Evolutionary conservation across 1,140 invertebrate genomes (phyloP), one percentile per base, ranked within the genome.

Genomic region (Trichoplusia ni): DNA sequence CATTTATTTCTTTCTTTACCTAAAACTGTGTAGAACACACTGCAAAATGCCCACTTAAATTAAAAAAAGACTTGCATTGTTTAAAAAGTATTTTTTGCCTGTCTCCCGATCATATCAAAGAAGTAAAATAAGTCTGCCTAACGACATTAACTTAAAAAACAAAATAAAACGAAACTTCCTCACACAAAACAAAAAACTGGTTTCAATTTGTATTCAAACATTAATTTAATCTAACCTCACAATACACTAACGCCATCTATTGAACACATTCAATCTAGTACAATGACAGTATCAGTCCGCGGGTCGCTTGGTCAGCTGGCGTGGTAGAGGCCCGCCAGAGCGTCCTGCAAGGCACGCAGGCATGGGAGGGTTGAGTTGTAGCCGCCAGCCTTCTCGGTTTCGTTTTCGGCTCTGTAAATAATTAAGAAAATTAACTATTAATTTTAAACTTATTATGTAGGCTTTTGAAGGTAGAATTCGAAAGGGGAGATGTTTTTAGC

Each of bases 321-420:
- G 67, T 95, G 93, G 79, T 94, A 98, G 0, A 98, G 90, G 21
- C 97, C 97, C 71, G 95, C 93, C 77, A 99, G 92, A 0, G 98
- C 96, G 86, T 99, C 98, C 87, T 98, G 95, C 6, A 99, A 85
- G 0, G 97, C 98, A 75, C 98, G 90, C 49, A 96, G 90, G 86
- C 98, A 99, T 2, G 96, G 96, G 64, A 98, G 91, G 4, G 93
- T 93, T 1, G 96, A 92, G 23, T 94, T 92, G 84, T 96, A 99
- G 2, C 98, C 98, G 35, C 97, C 98, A 13, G 97, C 98, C 69
- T 94, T 93, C 79, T 99, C 97, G 25, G 93, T 84, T 18, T 92
- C 89, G 14, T 91, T 95, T 67, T 97, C 95, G 14, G 85, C 64
- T 60, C 95, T 92, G 81, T 58, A 2, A 73, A 74, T 7, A 38